Evolutionary conservation across 92 coral and sea anemone genomes (phyloP).

Genomic region (Parazoanthus atlanticus): DNA sequence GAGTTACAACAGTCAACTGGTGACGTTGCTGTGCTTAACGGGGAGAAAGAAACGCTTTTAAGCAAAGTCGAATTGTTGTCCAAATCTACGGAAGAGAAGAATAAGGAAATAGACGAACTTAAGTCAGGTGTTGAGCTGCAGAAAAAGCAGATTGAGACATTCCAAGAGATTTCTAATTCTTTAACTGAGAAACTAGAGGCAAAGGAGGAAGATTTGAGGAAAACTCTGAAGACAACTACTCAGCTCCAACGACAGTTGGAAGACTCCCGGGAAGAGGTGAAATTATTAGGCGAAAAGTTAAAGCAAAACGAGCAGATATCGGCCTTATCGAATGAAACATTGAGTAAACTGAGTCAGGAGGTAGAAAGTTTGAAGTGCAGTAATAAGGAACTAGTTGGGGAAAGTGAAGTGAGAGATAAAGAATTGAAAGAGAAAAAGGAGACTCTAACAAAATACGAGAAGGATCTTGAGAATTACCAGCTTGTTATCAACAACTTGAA

Average conservation of each 20-base stretch:
- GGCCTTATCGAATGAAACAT: constrained; percentile 48
- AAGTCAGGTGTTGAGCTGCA: constrained; percentile 55
- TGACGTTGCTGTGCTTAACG: constrained; percentile 21
- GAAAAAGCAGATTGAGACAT: constrained; percentile 50
- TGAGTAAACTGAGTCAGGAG: constrained; percentile 48
- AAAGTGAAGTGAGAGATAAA: constrained; percentile 49
- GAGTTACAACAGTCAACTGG: constrained; percentile 12
- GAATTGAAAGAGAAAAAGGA: constrained; percentile 55
- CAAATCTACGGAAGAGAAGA: constrained; percentile 50
- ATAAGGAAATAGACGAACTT: constrained; percentile 60
- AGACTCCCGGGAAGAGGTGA: constrained; percentile 62
- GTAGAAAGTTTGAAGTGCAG: constrained; percentile 42
- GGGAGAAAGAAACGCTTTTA: constrained; percentile 30
- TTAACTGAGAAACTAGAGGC: constrained; percentile 64
- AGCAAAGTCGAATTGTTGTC: constrained; percentile 43
- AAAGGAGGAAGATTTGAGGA: constrained; percentile 80
- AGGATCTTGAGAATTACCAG: constrained; percentile 71
- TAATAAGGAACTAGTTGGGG: constrained; percentile 49
- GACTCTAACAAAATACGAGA: constrained; percentile 46
- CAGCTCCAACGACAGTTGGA: constrained; percentile 61
- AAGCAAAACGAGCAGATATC: constrained; percentile 57
- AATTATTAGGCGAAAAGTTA: constrained; percentile 47
- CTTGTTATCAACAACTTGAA: constrained; percentile 63
- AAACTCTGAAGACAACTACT: constrained; percentile 54
- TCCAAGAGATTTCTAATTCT: constrained; percentile 62